Evolutionary conservation across 2,797 vertebrate species (phyloP), one percentile per base, ranked within the genome.

Genomic region (Crenuchus spilurus): DNA sequence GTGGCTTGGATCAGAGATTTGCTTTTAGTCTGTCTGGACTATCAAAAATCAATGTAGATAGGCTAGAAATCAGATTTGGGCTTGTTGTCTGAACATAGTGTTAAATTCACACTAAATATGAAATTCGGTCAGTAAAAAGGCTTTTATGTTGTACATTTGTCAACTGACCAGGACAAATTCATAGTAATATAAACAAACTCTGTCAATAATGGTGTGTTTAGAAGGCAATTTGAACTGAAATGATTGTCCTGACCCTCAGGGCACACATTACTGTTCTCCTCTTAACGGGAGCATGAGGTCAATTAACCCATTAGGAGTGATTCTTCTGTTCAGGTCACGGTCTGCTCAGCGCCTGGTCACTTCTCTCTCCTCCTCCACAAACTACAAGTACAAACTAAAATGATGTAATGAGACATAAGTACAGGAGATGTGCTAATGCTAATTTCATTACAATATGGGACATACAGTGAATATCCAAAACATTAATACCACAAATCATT

Each of bases 121-220:
- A n/a, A n/a, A n/a, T n/a, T n/a, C n/a, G n/a, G n/a, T n/a, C n/a
- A n/a, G n/a, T n/a, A n/a, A n/a, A n/a, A n/a, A n/a, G n/a, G n/a
- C n/a, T n/a, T n/a, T n/a, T n/a, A n/a, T n/a, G n/a, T n/a, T n/a
- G n/a, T n/a, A n/a, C n/a, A n/a, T n/a, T n/a, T n/a, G n/a, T n/a
- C n/a, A n/a, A n/a, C 16, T 5, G 16, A 55, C n/a, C 52, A n/a
- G 16, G 26, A n/a, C 28, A 35, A 26, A 58, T 42, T 63, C 26
- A 63, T n/a, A 28, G 37, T 33, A 44, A 37, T 58, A 37, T 31
- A 58, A 44, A 28, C 18, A 16, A 2, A 20, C 14, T 22, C 26
- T 20, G 55, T 62, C 28, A 24, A 75, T 70, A 70, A 75, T 46
- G 35, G 26, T 37, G 26, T 54, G 39, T 41, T 71, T 58, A 41